Base-by-base conservation (phyloP, 2,113 vertebrate genomes). In the Urocitellus parryii region DNA sequence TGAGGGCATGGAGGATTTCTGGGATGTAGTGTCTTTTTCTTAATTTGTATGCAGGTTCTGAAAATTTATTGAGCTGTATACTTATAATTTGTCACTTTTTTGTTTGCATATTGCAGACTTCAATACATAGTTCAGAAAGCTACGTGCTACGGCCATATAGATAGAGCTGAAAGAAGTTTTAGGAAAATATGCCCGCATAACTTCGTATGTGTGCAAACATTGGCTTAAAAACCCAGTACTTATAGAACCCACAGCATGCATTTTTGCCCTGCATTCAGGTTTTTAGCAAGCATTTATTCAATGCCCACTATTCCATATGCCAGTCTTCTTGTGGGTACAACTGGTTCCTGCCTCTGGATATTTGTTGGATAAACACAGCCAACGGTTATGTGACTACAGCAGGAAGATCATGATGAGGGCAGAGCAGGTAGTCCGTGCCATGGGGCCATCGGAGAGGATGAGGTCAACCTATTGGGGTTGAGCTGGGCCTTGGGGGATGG, bases 61-160 rank as follows among this genome's bases (percentile, higher is more conserved):
- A 85, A 85, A 96, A 70, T 68, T 96, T 17, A 45, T 78, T 91
- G 82, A 90, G 61, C 24, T 81, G 4, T 53, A 45, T 24, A 29
- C 37, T 53, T 80, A 63, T 48, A 79, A 74, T 70, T 86, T 84
- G 91, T 90, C 0, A 22, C 14, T 34, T 84, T 85, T 68, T 61
- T 82, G 16, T 74, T 24, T 25, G 18, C 42, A 8, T 68, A 65
- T 70, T 83, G 1, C 45, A 29, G 70, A 82, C 34, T 88, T 93
- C 25, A 91, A 67, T 74, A 76, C 37, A 29, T 53, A 18, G 32
- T 74, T 45, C 13, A 88, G 81, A 82, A 80, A 27, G 34, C 13
- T 73, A 18, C 61, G 16, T 85, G 25, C 53, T 85, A 17, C 14
- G 94, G 32, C 5, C 53, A 42, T 67, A 5, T 84, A 68, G 53